These are phyloP conservation scores for Larimichthys polyactis DNA, from an alignment of 2,113 vertebrate genomes.

Conservation along the genomic window DNA sequence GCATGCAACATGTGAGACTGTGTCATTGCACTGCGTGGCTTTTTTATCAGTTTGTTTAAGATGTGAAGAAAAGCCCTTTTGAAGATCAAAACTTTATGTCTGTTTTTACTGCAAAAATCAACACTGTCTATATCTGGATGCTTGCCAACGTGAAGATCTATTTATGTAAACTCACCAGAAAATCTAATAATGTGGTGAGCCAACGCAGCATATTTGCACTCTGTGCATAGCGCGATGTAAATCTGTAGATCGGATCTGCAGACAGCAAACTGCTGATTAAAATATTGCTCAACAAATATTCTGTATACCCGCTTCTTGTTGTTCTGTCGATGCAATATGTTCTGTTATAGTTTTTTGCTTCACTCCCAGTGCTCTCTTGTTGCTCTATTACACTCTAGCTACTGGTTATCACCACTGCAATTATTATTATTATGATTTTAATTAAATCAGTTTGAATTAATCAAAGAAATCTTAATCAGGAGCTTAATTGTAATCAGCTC, in stretches of 20 bases:
- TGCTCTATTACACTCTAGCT: background rate
- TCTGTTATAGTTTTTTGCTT: slow-evolving; percentile 1
- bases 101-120: slow-evolving; percentile 1
- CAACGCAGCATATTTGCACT: background rate
- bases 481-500: slow-evolving; percentile 10
- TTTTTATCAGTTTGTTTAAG: slow-evolving; percentile 1
- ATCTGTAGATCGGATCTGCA: slow-evolving; percentile 34
- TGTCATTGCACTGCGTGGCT: background rate
- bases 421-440: background rate
- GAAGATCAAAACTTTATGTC: background rate
- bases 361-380: background rate
- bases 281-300: slow-evolving; percentile 3
- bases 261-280: slow-evolving; percentile 39
- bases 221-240: slow-evolving; percentile 12
- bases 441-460: slow-evolving; percentile 22
- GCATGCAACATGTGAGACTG: background rate
- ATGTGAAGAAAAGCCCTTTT: background rate
- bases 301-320: background rate
- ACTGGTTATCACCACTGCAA: background rate
- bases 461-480: slow-evolving; percentile 24
- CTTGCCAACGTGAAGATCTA: slow-evolving; percentile 6
- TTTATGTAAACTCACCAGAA: slow-evolving; percentile 24
- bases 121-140: slow-evolving; percentile 14
- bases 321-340: background rate
- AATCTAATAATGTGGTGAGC: slow-evolving; percentile 36